A percentile compares a stretch with the other conserved stretches of the same genome.
Conservation (phyloP, 2,797 vertebrate genomes). For the Malacoctenus gilli region DNA sequence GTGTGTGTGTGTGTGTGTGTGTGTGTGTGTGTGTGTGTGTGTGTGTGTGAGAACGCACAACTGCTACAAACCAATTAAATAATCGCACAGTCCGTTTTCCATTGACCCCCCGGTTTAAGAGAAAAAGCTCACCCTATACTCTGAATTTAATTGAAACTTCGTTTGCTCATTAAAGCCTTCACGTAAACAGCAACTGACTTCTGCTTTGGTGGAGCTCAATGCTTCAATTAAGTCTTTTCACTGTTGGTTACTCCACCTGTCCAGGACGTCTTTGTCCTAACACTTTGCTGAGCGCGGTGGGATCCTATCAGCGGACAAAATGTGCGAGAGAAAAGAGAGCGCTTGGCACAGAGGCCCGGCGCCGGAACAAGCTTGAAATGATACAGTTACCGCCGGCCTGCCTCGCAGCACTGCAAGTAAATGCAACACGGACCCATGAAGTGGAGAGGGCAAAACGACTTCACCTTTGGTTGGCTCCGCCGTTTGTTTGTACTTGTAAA, state of each 20-base stretch:
- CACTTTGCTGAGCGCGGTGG: constrained; percentile 13
- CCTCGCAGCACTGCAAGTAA: constrained; percentile 40
- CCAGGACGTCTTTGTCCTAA: background rate
- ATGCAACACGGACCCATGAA: constrained; percentile 53
- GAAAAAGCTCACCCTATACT: background rate
- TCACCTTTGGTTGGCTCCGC: constrained; percentile 43
- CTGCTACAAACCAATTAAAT: too few species aligned
- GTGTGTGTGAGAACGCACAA: too few species aligned
- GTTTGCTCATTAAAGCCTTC: constrained; percentile 16
- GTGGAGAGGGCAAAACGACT: constrained; percentile 26
- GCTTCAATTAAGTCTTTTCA: constrained; percentile 30
- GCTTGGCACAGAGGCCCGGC: constrained; percentile 10
- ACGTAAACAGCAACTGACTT: constrained; percentile 4
- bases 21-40: too few species aligned
- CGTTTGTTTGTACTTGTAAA: constrained; percentile 51
- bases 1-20: too few species aligned
- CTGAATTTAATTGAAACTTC: constrained; percentile 4
- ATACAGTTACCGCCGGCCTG: constrained; percentile 37
- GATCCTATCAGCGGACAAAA: constrained; percentile 41
- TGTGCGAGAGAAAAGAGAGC: constrained; percentile 14
- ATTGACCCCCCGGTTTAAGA: background rate
- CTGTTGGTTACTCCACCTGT: constrained; percentile 22
- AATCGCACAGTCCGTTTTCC: too few species aligned
- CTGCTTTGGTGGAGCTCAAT: constrained; percentile 17
- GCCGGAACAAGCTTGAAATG: constrained; percentile 47